Percentiles rank a stretch among this genome's conserved stretches.
Evolutionary conservation across 1,140 invertebrate species (phyloP).

Genomic region (Sinella curviseta): DNA sequence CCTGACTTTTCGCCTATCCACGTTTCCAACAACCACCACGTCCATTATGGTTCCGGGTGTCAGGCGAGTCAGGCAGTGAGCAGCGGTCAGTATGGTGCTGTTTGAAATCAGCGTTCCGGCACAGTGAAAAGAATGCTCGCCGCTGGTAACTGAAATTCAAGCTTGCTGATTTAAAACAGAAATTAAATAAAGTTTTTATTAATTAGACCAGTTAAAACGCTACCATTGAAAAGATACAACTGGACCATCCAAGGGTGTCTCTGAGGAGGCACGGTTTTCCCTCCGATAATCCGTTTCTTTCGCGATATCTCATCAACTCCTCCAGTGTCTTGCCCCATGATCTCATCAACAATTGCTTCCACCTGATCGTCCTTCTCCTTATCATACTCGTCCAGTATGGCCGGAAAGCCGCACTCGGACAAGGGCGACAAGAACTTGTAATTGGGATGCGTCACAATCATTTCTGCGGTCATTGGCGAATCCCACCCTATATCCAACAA

Average conservation of each 20-base stretch:
- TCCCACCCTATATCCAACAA: neutral
- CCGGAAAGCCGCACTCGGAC: neutral
- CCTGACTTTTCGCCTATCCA: neutral
- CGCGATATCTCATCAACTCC: neutral
- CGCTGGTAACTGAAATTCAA: neutral
- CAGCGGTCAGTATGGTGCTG: neutral
- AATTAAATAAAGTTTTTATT: neutral
- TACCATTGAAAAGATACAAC: neutral
- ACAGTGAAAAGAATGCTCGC: neutral
- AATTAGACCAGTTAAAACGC: neutral
- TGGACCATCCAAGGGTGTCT: slow-evolving; percentile 3
- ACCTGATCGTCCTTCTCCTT: neutral
- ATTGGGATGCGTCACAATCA: neutral
- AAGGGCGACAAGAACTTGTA: neutral
- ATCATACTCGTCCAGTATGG: neutral
- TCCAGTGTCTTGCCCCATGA: neutral
- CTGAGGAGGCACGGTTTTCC: neutral
- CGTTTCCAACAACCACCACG: neutral
- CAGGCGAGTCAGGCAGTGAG: neutral
- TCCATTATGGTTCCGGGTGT: neutral
- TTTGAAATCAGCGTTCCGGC: neutral
- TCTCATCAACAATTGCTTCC: neutral
- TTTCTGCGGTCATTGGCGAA: neutral
- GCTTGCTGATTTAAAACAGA: neutral
- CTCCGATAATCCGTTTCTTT: neutral